These are phyloP conservation scores for Nezara viridula DNA, from an alignment of 2,888 invertebrate genomes.

Conservation along the genomic window DNA sequence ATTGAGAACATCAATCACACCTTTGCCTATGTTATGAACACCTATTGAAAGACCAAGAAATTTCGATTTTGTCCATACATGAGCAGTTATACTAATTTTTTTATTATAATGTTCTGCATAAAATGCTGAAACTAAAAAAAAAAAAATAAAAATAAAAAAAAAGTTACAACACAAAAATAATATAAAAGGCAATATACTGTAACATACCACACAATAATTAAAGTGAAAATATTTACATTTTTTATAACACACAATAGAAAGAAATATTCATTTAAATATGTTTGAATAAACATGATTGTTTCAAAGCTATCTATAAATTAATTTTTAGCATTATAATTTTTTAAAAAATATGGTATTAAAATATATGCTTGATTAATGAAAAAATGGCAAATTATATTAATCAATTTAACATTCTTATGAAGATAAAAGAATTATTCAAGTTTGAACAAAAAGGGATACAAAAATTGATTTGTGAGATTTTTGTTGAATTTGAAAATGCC, in stretches of 20 bases:
- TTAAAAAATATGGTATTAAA: neutral
- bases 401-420: too few species aligned
- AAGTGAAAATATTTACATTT: neutral
- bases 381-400: neutral
- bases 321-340: neutral
- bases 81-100: conserved; percentile 92
- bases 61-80: conserved; percentile 99
- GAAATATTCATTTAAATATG: neutral
- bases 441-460: too few species aligned
- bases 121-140: conserved; percentile 89
- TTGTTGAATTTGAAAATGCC: too few species aligned
- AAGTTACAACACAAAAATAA: conserved; percentile 8
- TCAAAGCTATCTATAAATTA: neutral
- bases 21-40: conserved; percentile 97
- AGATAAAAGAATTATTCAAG: too few species aligned
- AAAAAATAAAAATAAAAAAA: conserved; percentile 10
- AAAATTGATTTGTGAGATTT: neutral
- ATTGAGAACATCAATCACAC: conserved; percentile 90
- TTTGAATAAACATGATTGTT: neutral
- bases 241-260: neutral
- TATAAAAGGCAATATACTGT: neutral
- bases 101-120: conserved; percentile 97
- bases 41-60: conserved; percentile 98
- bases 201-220: neutral
- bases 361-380: neutral